Conservation (phyloP, 2,888 invertebrate species). For the Calephelis perditalis region DNA sequence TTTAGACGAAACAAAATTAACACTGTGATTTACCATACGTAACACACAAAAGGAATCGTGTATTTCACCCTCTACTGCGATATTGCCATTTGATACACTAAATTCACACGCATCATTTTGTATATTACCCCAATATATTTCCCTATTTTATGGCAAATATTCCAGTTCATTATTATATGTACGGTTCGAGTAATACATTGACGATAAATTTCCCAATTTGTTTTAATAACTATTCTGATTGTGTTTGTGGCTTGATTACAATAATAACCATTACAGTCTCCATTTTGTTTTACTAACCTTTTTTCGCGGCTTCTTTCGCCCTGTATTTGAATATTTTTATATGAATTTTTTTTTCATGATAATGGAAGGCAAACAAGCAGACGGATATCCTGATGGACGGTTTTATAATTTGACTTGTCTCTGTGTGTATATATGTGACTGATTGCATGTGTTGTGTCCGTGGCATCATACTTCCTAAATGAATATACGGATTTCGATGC, state of each 20-base stretch:
- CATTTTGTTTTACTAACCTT: constrained; percentile 57
- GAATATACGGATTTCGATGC: no score
- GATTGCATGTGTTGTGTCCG: no score
- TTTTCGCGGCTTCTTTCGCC: constrained; percentile 35
- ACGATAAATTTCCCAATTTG: constrained; percentile 4
- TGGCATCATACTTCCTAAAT: no score
- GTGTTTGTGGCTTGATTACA: not conserved
- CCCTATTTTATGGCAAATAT: constrained; percentile 11
- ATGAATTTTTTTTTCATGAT: no score
- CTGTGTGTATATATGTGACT: no score
- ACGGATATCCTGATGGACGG: no score
- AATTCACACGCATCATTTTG: constrained; percentile 8
- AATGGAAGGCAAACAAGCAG: no score
- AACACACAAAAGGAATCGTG: not conserved
- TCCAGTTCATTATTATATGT: constrained; percentile 7
- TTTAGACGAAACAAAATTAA: no score
- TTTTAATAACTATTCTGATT: constrained; percentile 4
- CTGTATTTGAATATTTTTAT: constrained; percentile 45
- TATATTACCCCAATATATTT: constrained; percentile 9
- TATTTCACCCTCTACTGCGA: constrained; percentile 2
- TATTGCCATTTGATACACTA: constrained; percentile 7
- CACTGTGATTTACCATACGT: not conserved
- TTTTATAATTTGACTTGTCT: no score
- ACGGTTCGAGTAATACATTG: not conserved
- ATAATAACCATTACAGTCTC: constrained; percentile 56